A percentile compares a stretch with the other conserved stretches of the same genome.
Conservation (phyloP, 2,888 invertebrate genomes). For the Iphiclides podalirius region DNA sequence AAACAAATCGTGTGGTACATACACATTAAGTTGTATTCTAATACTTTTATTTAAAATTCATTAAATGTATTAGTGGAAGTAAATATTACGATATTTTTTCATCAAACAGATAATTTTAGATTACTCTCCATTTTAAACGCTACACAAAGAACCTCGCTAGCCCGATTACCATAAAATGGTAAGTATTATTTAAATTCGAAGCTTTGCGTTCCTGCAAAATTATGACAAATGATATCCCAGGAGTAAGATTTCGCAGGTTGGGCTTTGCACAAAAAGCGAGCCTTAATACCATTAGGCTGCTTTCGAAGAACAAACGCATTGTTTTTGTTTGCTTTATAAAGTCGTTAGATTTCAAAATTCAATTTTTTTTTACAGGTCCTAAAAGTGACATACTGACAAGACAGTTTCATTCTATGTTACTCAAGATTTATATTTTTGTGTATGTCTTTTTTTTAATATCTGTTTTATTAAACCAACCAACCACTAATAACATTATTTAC, state of each 20-base stretch:
- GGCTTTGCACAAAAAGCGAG: conserved; percentile 16
- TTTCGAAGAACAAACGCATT: neutral
- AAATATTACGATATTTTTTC: conserved; percentile 5
- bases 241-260: conserved; percentile 24
- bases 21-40: no score
- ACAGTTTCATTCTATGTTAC: no score
- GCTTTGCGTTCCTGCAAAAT: conserved; percentile 20
- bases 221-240: conserved; percentile 25
- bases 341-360: neutral
- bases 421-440: no score
- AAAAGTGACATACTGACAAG: neutral
- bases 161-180: conserved; percentile 24
- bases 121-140: conserved; percentile 18
- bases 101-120: conserved; percentile 9
- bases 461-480: no score
- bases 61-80: no score
- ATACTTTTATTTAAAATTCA: no score
- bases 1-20: no score
- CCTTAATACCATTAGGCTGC: conserved; percentile 8
- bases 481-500: no score
- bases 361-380: neutral
- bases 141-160: conserved; percentile 20
- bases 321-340: neutral
- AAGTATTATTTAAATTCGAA: conserved; percentile 24
- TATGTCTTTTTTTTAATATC: no score